Conservation (phyloP, 2,888 invertebrate genomes). For the Leptothorax acervorum region DNA sequence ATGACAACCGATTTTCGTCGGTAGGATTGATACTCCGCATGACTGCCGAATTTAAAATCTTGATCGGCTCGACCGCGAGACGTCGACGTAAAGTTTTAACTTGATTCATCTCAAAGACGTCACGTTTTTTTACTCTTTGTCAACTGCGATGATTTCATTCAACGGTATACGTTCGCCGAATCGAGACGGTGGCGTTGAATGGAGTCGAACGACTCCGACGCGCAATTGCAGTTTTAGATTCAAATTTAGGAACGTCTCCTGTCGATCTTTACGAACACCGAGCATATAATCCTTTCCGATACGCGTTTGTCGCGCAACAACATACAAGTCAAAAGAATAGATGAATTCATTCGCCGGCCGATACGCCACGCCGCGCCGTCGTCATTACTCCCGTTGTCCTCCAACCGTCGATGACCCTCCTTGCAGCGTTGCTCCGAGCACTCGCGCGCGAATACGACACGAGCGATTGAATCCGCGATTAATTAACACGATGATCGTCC, state of each 20-base stretch:
- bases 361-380: neutral
- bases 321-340: neutral
- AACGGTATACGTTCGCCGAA: neutral
- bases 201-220: neutral
- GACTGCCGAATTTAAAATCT: conserved; percentile 25
- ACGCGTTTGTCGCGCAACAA: neutral
- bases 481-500: neutral
- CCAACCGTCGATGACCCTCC: no score
- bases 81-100: conserved; percentile 3
- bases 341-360: neutral
- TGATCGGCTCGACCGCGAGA: neutral
- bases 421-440: neutral
- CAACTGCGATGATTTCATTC: conserved; percentile 21
- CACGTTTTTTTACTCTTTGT: conserved; percentile 16
- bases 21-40: neutral
- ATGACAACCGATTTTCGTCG: conserved; percentile 9
- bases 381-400: neutral
- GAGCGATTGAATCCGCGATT: neutral
- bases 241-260: no score
- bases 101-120: conserved; percentile 14
- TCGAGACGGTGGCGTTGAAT: neutral
- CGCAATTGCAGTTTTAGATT: no score
- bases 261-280: no score
- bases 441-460: neutral
- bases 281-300: no score